phyloP scores from a whole-genome alignment of 2,113 vertebrate genomes.

The Pontoporia blainvillei region DNA sequence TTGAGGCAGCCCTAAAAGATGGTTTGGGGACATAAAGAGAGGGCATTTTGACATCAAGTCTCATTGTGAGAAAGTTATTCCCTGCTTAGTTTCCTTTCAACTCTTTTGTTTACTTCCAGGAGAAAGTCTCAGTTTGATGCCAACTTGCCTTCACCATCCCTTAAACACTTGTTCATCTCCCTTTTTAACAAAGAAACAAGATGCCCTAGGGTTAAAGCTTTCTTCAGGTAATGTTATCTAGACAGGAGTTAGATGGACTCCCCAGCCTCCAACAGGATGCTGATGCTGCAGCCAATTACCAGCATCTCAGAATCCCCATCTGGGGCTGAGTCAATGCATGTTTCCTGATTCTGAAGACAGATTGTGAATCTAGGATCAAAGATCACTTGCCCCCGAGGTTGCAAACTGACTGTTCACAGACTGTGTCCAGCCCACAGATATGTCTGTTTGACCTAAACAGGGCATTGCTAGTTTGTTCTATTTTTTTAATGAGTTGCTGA shows the following conservation, averaged over 20 bases:
- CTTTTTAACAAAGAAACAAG: not conserved
- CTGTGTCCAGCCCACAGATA: not conserved
- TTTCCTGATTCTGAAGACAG: not conserved
- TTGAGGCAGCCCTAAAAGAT: accelerated
- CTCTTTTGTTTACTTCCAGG: not conserved
- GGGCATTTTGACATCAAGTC: not conserved
- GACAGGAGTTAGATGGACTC: not conserved
- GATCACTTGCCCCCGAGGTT: not conserved
- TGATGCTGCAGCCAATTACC: not conserved
- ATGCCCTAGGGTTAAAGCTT: not conserved
- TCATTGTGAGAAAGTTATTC: not conserved
- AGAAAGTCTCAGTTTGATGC: not conserved
- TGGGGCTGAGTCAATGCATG: not conserved
- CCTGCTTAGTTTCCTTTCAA: not conserved
- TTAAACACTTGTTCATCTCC: not conserved
- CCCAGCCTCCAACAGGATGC: not conserved
- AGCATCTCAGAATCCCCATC: not conserved
- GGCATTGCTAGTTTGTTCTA: not conserved
- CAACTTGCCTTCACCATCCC: not conserved
- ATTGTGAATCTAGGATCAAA: not conserved
- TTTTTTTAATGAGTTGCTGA: conserved; percentile 17
- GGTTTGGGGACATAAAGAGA: too few species aligned
- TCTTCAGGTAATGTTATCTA: not conserved
- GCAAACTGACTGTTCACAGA: not conserved
- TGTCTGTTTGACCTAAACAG: not conserved